Percentiles rank a stretch among this genome's conserved stretches.
phyloP scores from a whole-genome alignment of 2,113 vertebrate species.

The Calyptomena viridis region DNA sequence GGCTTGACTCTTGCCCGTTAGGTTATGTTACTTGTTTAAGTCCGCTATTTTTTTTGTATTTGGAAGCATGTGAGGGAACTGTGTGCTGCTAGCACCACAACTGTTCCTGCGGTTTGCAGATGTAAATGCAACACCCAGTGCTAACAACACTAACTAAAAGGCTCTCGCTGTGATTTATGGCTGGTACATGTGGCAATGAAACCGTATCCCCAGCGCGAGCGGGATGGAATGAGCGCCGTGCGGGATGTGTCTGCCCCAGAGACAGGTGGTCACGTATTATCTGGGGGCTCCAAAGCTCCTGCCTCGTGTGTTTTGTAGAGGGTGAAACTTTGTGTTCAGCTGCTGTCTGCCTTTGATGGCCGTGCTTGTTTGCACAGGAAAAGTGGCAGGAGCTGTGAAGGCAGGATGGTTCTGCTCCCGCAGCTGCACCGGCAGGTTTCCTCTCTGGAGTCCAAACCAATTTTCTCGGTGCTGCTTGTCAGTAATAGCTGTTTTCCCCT shows the following conservation, averaged over 20 bases:
- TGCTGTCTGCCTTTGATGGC: constrained; percentile 59
- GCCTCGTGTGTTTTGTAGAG: background rate
- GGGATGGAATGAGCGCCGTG: background rate
- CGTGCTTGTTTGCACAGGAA: background rate
- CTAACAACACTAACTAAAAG: constrained; percentile 18
- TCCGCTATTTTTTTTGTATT: background rate
- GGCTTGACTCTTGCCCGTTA: background rate
- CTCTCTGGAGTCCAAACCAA: background rate
- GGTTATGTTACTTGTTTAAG: background rate
- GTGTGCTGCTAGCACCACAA: background rate
- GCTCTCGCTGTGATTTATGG: constrained; percentile 23
- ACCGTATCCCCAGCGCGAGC: background rate
- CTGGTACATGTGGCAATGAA: background rate
- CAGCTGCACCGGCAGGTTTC: background rate
- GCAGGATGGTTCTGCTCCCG: background rate
- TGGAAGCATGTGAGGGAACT: background rate
- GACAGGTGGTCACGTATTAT: constrained; percentile 58
- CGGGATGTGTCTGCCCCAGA: background rate
- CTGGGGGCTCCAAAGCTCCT: background rate
- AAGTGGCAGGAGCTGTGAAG: background rate
- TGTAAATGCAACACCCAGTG: background rate
- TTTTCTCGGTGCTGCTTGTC: background rate
- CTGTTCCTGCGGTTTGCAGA: background rate
- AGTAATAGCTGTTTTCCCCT: background rate
- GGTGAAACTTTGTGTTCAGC: constrained; percentile 27